These are phyloP conservation scores for Lasioglossum zephyrum DNA, from an alignment of 2,888 invertebrate genomes.

Conservation along the genomic window DNA sequence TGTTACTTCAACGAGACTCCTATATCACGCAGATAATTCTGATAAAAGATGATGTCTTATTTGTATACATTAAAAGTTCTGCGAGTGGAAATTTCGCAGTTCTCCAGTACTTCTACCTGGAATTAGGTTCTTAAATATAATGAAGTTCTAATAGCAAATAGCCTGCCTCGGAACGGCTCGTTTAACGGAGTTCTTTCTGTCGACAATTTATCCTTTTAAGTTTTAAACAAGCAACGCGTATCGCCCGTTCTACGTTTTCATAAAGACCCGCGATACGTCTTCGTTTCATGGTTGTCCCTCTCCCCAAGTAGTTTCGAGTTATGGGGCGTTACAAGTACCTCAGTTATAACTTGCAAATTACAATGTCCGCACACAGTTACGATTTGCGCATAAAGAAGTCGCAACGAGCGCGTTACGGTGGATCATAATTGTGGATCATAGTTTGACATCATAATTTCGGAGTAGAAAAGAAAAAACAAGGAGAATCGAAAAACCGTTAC, in stretches of 20 bases:
- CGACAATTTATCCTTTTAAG: constrained; percentile 49
- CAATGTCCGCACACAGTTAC: constrained; percentile 56
- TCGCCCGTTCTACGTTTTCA: constrained; percentile 61
- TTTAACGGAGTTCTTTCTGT: constrained; percentile 24
- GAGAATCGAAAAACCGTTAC: background rate
- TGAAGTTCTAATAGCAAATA: constrained; percentile 10
- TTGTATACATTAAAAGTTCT: background rate
- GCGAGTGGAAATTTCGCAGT: constrained; percentile 7
- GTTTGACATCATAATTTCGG: background rate
- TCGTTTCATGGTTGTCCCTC: constrained; percentile 55
- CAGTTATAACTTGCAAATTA: constrained; percentile 73
- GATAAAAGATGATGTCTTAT: background rate
- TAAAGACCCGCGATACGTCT: constrained; percentile 63
- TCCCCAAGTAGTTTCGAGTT: constrained; percentile 59
- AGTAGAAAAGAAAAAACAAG: background rate
- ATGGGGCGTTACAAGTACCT: constrained; percentile 66
- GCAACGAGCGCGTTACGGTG: constrained; percentile 45
- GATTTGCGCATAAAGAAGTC: constrained; percentile 53
- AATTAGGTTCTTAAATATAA: constrained; percentile 32
- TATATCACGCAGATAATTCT: background rate
- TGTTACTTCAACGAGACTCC: background rate
- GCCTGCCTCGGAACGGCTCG: background rate
- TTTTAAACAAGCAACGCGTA: constrained; percentile 62
- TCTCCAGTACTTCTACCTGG: background rate
- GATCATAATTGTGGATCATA: constrained; percentile 1